A percentile compares a stretch with the other conserved stretches of the same genome.
Conservation (phyloP, 2,888 invertebrate species). For the Hetaerina titia region DNA sequence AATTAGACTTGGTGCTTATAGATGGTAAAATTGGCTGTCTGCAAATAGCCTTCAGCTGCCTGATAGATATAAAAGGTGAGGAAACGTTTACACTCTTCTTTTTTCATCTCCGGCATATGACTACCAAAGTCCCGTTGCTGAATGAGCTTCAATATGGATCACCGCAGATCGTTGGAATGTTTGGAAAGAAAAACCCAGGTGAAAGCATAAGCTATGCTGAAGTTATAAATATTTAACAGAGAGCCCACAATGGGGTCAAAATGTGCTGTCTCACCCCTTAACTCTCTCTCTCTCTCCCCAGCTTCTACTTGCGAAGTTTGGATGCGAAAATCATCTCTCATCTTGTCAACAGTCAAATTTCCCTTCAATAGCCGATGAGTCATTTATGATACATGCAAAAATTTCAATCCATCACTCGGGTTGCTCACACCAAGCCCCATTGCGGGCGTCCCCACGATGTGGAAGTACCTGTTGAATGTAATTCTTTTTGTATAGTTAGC, state of each 20-base stretch:
- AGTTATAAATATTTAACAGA: constrained; percentile 31
- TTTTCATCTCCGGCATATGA: not conserved
- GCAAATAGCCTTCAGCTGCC: not conserved
- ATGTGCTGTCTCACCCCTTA: not conserved
- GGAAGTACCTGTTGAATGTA: no score
- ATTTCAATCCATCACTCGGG: not conserved
- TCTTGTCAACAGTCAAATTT: not conserved
- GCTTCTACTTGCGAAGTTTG: not conserved
- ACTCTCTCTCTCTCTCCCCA: not conserved
- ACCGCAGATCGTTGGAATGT: constrained; percentile 25
- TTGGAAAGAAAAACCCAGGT: constrained; percentile 37
- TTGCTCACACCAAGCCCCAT: not conserved
- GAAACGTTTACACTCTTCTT: not conserved
- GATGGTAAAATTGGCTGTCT: not conserved
- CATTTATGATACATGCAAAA: not conserved
- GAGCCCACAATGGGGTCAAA: not conserved
- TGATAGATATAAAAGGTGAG: not conserved
- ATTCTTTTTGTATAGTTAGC: no score
- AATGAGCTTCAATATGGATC: constrained; percentile 34
- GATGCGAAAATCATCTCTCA: constrained; percentile 2
- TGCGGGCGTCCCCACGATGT: no score
- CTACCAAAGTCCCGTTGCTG: constrained; percentile 36
- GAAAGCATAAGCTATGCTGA: constrained; percentile 27
- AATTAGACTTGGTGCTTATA: not conserved
- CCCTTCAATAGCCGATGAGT: not conserved